These are phyloP conservation scores for Chionomys nivalis DNA, from an alignment of 2,113 vertebrate species.

Conservation along the genomic window DNA sequence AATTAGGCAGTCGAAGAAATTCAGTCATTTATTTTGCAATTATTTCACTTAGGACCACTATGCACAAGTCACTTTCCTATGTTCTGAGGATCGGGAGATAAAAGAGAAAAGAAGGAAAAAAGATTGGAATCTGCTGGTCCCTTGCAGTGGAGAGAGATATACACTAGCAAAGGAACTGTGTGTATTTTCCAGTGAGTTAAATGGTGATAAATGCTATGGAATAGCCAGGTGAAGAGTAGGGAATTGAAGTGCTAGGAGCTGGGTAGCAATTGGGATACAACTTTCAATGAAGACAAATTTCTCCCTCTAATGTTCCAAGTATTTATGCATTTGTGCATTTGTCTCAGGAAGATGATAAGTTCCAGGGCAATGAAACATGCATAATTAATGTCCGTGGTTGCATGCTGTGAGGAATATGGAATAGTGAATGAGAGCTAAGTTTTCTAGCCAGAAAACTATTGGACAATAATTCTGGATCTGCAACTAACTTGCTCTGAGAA, in stretches of 20 bases:
- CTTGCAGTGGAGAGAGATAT: neutral
- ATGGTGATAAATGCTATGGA: neutral
- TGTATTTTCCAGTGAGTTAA: neutral
- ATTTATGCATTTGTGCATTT: slow-evolving; percentile 1
- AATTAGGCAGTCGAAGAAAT: neutral
- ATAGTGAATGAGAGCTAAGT: neutral
- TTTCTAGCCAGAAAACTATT: slow-evolving; percentile 27
- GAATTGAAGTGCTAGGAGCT: neutral
- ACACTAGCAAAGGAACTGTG: neutral
- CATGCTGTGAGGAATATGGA: neutral
- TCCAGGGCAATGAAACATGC: neutral
- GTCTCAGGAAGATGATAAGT: slow-evolving; percentile 9
- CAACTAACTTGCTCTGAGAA: neutral
- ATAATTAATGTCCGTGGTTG: slow-evolving; percentile 44
- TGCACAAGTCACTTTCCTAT: neutral
- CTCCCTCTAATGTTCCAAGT: neutral
- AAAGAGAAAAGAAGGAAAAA: neutral
- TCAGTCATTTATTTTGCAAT: neutral
- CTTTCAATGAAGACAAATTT: slow-evolving; percentile 29
- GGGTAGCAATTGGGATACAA: neutral
- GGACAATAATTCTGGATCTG: neutral
- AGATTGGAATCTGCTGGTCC: neutral
- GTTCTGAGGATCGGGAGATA: neutral
- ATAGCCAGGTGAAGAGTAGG: neutral
- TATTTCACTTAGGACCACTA: neutral